Percentiles rank a stretch among this genome's conserved stretches.
Conservation (phyloP, 2,113 vertebrate genomes). For the Gyps fulvus region DNA sequence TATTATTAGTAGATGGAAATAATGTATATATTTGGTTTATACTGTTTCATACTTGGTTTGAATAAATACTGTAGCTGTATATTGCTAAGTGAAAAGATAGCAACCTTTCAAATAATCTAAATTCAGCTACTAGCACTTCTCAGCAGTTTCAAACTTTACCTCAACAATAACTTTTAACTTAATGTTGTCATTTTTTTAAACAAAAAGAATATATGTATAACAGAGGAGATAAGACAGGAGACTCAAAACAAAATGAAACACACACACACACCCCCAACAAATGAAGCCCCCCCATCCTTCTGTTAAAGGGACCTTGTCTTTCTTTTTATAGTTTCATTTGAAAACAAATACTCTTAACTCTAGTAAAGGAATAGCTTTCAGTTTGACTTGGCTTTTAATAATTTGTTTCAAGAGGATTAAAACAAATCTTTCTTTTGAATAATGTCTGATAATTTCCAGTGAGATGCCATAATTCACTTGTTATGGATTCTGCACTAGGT, state of each 20-base stretch:
- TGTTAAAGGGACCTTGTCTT: no score
- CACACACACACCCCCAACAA: no score
- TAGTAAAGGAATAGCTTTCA: no score
- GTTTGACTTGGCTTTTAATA: no score
- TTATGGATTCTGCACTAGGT: background rate
- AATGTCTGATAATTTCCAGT: background rate
- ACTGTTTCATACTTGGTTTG: background rate
- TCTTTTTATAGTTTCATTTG: no score
- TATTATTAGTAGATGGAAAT: background rate
- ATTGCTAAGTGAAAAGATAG: background rate
- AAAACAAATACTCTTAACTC: no score
- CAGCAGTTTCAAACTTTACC: background rate
- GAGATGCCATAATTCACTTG: background rate
- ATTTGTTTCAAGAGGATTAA: no score
- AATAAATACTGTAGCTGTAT: background rate
- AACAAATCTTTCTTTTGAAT: background rate
- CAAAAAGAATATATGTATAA: background rate
- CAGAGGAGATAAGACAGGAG: background rate
- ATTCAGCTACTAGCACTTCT: background rate
- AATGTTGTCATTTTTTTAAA: background rate
- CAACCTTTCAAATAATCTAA: background rate
- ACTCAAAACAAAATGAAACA: background rate
- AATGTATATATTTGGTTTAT: background rate
- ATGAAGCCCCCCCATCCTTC: no score
- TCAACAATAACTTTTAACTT: background rate